Evolutionary conservation across 2,113 vertebrate species (phyloP), one percentile per base, ranked within the genome.

Genomic region (Gallinago paraguaiae): DNA sequence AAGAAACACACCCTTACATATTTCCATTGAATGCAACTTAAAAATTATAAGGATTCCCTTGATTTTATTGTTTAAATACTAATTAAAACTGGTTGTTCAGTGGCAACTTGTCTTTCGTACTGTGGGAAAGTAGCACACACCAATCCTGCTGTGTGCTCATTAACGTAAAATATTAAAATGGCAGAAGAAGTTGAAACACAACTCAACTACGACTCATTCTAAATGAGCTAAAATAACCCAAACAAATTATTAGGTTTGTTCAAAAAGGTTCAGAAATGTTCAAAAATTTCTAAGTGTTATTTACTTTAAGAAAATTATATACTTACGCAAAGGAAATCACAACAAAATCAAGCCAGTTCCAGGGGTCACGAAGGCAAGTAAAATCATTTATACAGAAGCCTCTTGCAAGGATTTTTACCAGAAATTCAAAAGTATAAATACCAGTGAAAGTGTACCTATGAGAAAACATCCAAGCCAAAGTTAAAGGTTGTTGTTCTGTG

Each of bases 341-440:
- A 92, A 98, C 93, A 98, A 99, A 99, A 98, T 99, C 99, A 95
- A 99, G 98, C 99, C 99, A 99, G 96, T 99, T 99, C 99, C 99
- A 99, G 17, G 99, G 99, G 93, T 99, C 99, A 96, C 99, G 98
- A 65, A 99, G 99, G 92, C 99, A 99, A 50, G 99, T 99, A 97
- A 99, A 99, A 87, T 98, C 97, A 86, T 98, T 99, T 94, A 99
- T 92, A 97, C 99, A 99, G 96, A 99, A 99, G 60, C 99, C 99
- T 97, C 99, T 99, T 88, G 99, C 99, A 96, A 99, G 96, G 72
- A 99, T 98, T 98, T 99, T 99, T 94, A 99, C 96, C 25, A 99
- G 97, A 75, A 98, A 99, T 97, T 99, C 99, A 97, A 99, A 99
- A 43, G 99, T 99, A 96, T 99, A 99, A 97, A 99, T 99, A 80